Evolutionary conservation across 2,888 invertebrate species (phyloP), one percentile per base, ranked within the genome.

Genomic region (Hybos culiciformis): DNA sequence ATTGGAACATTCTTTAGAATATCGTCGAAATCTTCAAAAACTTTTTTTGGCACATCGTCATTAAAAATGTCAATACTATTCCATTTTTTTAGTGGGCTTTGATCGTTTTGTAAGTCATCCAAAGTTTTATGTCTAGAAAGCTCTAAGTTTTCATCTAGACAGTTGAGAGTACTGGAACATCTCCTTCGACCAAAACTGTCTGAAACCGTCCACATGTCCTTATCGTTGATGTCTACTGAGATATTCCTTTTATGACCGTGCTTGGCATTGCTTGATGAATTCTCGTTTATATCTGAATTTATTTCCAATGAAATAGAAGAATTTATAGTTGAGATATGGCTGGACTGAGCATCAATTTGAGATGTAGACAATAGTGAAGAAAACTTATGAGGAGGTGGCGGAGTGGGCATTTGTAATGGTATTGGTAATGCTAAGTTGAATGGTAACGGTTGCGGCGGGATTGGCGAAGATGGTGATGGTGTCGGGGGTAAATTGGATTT

Each of bases 21-120:
- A 41, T 64, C 63, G 14, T 64, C 64, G 44, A 65, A 65, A 39
- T 64, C 63, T 11, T 54, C 60, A 39, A 64, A 64, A 3, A 56
- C 58, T n/a, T n/a, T n/a, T n/a, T n/a, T n/a, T n/a, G n/a, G n/a
- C 1, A 44, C 43, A 5, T 53, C 50, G 5, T 48, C 52, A 6
- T 54, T 55, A 37, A 65, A 65, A n/a, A 64, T 62, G 34, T 64
- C 64, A 7, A 64, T 56, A 42, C 61, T 63, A 18, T 55, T 56
- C 17, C 36, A n/a, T 57, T 48, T 46, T 62, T 62, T 43, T 59
- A 59, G 4, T 61, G 48, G n/a, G n/a, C n/a, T n/a, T n/a, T n/a
- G n/a, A n/a, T n/a, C n/a, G n/a, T n/a, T n/a, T n/a, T n/a, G n/a
- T n/a, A n/a, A n/a, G n/a, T n/a, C n/a, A n/a, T n/a, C n/a, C n/a